Percentiles rank a stretch among this genome's conserved stretches.
Evolutionary conservation across 2,113 vertebrate genomes (phyloP).

Genomic region (Heterocephalus glaber): DNA sequence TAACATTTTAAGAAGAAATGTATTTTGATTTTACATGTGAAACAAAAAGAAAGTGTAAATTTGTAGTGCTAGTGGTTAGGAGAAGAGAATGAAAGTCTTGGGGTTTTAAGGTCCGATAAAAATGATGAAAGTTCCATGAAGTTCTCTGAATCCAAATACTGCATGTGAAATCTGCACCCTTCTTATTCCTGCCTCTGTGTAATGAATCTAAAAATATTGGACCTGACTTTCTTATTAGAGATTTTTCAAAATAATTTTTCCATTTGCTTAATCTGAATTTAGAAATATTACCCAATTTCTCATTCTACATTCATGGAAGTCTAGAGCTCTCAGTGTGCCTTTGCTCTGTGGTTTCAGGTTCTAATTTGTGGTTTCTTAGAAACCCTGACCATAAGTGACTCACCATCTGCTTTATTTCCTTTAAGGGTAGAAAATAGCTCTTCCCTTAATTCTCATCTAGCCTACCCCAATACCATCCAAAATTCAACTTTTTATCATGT

Average conservation of each 20-base stretch:
- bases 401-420: neutral
- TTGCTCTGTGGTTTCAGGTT: neutral
- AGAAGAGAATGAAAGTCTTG: neutral
- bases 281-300: neutral
- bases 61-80: neutral
- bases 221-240: neutral
- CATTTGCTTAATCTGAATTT: neutral
- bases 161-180: neutral
- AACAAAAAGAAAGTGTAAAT: neutral
- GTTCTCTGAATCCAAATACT: neutral
- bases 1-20: conserved; percentile 23
- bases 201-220: neutral
- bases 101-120: neutral
- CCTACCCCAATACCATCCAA: neutral
- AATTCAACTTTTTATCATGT: neutral
- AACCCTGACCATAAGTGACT: neutral
- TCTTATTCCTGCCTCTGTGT: neutral
- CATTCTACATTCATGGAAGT: neutral
- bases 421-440: neutral
- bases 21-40: conserved; percentile 52
- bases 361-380: neutral
- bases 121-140: neutral
- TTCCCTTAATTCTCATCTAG: neutral
- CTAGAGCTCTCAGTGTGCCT: neutral
- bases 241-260: neutral